Evolutionary conservation across 2,797 vertebrate species (phyloP).

Genomic region (Triplophysa yarkandensis): DNA sequence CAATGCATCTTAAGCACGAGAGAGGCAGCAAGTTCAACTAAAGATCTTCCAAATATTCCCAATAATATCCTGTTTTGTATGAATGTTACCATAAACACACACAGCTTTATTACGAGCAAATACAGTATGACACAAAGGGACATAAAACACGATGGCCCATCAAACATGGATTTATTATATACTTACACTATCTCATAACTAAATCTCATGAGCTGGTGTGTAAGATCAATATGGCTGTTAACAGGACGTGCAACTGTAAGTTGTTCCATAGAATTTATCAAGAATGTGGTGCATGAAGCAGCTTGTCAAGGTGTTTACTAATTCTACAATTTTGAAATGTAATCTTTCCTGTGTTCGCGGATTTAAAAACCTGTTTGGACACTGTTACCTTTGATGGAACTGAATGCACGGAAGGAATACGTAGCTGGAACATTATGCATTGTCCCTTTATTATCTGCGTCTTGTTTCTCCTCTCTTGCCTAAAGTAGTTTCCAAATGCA

Average conservation of each 20-base stretch:
- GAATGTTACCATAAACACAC: slow-evolving; percentile 37
- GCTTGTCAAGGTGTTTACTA: not conserved
- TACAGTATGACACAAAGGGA: slow-evolving; percentile 47
- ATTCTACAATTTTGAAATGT: not conserved
- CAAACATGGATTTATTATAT: slow-evolving; percentile 9
- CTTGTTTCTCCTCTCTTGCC: not conserved
- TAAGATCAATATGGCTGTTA: not conserved
- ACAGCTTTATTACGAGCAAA: slow-evolving; percentile 52
- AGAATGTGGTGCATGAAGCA: not conserved
- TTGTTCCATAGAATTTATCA: not conserved
- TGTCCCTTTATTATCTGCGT: not conserved
- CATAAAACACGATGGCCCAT: slow-evolving; percentile 45
- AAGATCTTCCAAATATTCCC: slow-evolving; percentile 39
- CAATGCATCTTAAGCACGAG: slow-evolving; percentile 47
- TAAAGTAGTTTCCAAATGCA: not conserved
- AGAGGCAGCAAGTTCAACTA: slow-evolving; percentile 40
- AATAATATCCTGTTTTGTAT: slow-evolving; percentile 33
- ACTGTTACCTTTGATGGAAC: not conserved
- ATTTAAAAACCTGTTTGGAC: slow-evolving; percentile 16
- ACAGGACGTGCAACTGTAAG: not conserved
- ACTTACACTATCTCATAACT: not conserved
- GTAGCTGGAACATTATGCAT: not conserved
- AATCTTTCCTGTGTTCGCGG: not conserved
- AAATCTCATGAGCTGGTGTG: not conserved
- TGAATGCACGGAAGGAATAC: not conserved